Percentiles rank a stretch among this genome's conserved stretches.
These are phyloP conservation scores for Prunella fulvescens DNA, from an alignment of 2,113 vertebrate species.

Conservation along the genomic window DNA sequence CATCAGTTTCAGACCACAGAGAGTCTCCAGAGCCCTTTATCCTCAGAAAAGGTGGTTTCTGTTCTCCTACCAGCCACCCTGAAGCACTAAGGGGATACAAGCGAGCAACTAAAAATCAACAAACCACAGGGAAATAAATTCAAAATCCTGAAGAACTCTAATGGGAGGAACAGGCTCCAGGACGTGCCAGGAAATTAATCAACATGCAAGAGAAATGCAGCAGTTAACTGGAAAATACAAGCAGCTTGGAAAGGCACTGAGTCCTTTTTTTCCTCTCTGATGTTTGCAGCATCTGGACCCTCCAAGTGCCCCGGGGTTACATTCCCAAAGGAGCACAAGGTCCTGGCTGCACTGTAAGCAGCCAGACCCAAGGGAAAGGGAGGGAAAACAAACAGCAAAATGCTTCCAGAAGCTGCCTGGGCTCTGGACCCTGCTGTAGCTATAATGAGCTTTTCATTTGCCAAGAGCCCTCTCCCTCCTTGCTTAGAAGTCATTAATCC, in stretches of 20 bases:
- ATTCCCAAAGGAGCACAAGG: neutral
- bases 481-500: neutral
- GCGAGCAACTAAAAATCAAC: neutral
- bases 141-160: neutral
- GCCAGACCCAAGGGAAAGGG: neutral
- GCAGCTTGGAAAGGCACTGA: neutral
- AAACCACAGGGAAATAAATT: neutral
- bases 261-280: neutral
- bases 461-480: neutral
- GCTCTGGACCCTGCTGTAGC: neutral
- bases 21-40: neutral
- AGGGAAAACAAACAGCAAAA: conserved; percentile 19
- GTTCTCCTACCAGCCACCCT: neutral
- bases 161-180: neutral
- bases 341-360: neutral
- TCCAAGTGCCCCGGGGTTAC: neutral
- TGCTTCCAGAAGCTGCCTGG: conserved; percentile 13
- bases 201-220: neutral
- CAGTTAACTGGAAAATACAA: neutral
- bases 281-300: neutral
- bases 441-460: neutral
- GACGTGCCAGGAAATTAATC: neutral
- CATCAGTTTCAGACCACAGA: neutral
- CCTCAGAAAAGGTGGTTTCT: neutral
- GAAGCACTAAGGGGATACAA: neutral